Percentiles rank a stretch among this genome's conserved stretches.
Evolutionary conservation across 2,113 vertebrate genomes (phyloP).

Genomic region (Solea senegalensis): DNA sequence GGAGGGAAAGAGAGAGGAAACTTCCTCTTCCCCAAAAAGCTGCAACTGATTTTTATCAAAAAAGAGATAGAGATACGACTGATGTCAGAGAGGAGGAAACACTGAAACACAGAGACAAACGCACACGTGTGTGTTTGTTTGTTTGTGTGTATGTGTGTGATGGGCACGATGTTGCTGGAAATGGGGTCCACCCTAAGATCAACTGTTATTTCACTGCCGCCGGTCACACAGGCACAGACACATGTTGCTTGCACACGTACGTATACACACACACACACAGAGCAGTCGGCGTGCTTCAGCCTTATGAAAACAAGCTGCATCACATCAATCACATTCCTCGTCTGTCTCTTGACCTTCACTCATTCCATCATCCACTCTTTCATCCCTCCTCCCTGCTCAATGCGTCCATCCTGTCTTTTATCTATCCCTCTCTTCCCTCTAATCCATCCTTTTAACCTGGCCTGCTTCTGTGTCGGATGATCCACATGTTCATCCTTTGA

Average conservation of each 20-base stretch:
- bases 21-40: constrained; percentile 7
- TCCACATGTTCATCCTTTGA: constrained; percentile 66
- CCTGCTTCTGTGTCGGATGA: constrained; percentile 46
- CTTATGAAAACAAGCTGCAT: constrained; percentile 74
- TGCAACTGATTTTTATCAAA: constrained; percentile 39
- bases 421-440: constrained; percentile 61
- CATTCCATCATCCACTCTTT: constrained; percentile 72
- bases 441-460: constrained; percentile 70
- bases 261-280: constrained; percentile 2
- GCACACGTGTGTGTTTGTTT: background rate
- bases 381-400: constrained; percentile 61
- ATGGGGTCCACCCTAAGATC: constrained; percentile 44
- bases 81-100: background rate
- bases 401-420: constrained; percentile 67
- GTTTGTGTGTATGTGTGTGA: constrained; percentile 6
- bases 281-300: constrained; percentile 31
- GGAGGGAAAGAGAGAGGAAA: constrained; percentile 8
- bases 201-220: constrained; percentile 36
- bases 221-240: constrained; percentile 11
- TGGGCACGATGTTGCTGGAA: constrained; percentile 33
- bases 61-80: constrained; percentile 32
- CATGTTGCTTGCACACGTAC: background rate
- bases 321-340: constrained; percentile 73
- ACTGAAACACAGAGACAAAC: background rate
- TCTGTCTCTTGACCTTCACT: constrained; percentile 74